phyloP scores from a whole-genome alignment of 2,797 vertebrate genomes.

The Calcarius lapponicus region DNA sequence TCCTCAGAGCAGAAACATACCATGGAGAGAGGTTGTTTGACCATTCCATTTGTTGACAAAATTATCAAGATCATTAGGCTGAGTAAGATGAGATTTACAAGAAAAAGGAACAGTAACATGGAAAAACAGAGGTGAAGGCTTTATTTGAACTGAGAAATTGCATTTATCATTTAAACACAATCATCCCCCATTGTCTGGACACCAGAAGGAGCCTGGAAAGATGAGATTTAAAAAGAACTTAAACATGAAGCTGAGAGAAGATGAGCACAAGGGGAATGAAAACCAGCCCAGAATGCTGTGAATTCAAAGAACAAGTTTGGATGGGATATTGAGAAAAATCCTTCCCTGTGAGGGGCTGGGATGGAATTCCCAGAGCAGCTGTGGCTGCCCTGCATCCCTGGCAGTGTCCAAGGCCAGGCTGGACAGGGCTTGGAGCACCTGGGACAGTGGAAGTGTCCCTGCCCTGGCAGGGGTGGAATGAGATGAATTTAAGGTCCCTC shows the following conservation, averaged over 20 bases:
- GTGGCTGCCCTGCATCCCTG: background rate
- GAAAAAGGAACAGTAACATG: background rate
- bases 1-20: background rate
- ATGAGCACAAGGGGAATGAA: background rate
- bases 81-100: background rate
- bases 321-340: background rate
- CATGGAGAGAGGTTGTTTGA: background rate
- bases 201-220: slow-evolving; percentile 7
- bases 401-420: accelerated
- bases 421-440: background rate
- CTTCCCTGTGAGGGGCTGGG: background rate
- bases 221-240: slow-evolving; percentile 2
- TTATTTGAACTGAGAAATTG: slow-evolving; percentile 55
- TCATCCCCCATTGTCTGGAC: background rate
- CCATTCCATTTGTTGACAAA: background rate
- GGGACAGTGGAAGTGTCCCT: background rate
- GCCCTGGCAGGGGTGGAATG: background rate
- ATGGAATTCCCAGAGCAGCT: background rate
- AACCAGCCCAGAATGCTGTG: background rate
- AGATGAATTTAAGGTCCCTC: background rate
- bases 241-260: background rate
- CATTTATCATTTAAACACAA: slow-evolving; percentile 57
- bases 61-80: background rate
- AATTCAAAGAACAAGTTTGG: background rate
- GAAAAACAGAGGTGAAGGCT: background rate